Evolutionary conservation across 2,888 invertebrate species (phyloP), one percentile per base, ranked within the genome.

Genomic region (Dugesia japonica): DNA sequence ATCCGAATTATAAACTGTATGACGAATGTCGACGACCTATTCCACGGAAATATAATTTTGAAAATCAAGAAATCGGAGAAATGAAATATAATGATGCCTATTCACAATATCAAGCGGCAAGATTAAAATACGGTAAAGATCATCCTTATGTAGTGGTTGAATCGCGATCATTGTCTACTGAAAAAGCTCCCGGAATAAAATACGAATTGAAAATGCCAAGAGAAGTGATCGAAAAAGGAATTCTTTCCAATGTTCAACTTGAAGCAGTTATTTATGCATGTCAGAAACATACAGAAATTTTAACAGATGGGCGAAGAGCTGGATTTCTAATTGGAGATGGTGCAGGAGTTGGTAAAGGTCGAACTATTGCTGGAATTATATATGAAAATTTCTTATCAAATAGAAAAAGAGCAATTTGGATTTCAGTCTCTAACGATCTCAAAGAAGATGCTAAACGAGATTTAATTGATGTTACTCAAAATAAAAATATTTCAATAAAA

Each of bases 321-420:
- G 84, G 84, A 9, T 84, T 83, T 80, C 83, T 84, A 75, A 81
- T 84, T 73, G 84, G 83, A 4, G 84, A 84, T 80, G 83, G 82
- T 20, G 83, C 84, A 31, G 84, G 84, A 73, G 84, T 84, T 0
- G 84, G 84, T 1, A 84, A 84, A 79, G 93, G 94, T 0, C 88
- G 95, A 74, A 94, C 94, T 85, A 89, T 92, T 80, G 91, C 97
- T 17, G 88, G 83, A 1, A 81, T 84, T 15, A 81, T 84, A 26
- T 77, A 83, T 73, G 84, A 84, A 78, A 84, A 83, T 79, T 83
- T 81, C 79, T 81, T 81, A 23, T 79, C 83, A 28, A 82, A 82
- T 23, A 80, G 84, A 38, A 81, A 81, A 0, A 82, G 82, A 73
- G 82, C 82, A 72, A 80, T 84, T 42, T 84, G 84, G 84, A 83